These are phyloP conservation scores for Chrysoperla carnea DNA, from an alignment of 1,140 invertebrate species.

Conservation along the genomic window DNA sequence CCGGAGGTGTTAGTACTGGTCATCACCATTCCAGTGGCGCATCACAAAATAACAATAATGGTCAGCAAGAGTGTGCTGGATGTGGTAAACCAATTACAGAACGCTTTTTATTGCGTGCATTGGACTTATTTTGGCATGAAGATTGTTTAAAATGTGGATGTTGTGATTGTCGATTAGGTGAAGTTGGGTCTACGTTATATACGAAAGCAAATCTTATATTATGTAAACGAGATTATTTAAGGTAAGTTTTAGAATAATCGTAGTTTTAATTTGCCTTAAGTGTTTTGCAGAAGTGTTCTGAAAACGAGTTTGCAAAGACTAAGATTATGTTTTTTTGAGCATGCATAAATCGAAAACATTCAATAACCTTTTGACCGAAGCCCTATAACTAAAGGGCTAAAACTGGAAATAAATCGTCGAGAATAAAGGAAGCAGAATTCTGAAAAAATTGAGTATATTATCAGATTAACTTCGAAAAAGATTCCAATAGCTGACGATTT, in stretches of 20 bases:
- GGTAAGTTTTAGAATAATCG: slow-evolving; percentile 44
- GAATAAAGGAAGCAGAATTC: too few species aligned
- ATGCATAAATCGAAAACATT: too few species aligned
- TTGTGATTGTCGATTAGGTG: slow-evolving; percentile 79
- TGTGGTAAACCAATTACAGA: slow-evolving; percentile 61
- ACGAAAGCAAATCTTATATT: slow-evolving; percentile 84
- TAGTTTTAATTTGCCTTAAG: too few species aligned
- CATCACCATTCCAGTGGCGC: slow-evolving; percentile 6
- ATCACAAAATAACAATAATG: background rate
- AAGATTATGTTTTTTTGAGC: too few species aligned
- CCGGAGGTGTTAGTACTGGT: background rate
- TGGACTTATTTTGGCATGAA: slow-evolving; percentile 87
- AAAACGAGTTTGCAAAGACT: too few species aligned
- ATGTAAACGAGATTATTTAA: slow-evolving; percentile 85
- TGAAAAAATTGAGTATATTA: too few species aligned
- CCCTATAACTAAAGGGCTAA: too few species aligned
- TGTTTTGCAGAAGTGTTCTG: too few species aligned
- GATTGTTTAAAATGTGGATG: slow-evolving; percentile 88
- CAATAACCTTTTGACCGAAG: too few species aligned
- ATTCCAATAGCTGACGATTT: too few species aligned
- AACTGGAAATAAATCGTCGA: too few species aligned
- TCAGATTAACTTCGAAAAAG: too few species aligned
- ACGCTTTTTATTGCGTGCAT: slow-evolving; percentile 53
- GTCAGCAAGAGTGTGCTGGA: slow-evolving; percentile 48
- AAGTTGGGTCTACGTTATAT: slow-evolving; percentile 82